Percentiles rank a stretch among this genome's conserved stretches.
These are phyloP conservation scores for Carcharodon carcharias DNA, from an alignment of 2,797 vertebrate species.

Conservation along the genomic window DNA sequence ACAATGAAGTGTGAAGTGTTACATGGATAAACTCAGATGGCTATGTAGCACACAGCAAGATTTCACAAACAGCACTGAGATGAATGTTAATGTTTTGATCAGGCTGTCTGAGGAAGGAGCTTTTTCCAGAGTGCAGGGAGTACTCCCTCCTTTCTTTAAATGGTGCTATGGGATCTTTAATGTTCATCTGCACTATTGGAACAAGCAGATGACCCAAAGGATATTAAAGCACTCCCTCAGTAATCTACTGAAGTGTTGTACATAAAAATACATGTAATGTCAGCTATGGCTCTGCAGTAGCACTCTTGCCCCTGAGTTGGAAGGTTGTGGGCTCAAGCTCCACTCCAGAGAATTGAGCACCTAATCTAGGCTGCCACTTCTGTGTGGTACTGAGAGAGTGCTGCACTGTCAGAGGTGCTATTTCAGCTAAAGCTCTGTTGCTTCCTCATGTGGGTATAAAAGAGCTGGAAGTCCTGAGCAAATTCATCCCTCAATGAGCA, in stretches of 20 bases:
- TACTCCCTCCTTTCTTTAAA: not conserved
- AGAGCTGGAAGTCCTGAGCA: not conserved
- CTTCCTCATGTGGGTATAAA: not conserved
- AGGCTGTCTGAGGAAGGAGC: not conserved
- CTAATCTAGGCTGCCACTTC: not conserved
- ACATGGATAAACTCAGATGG: no score
- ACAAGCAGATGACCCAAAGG: not conserved
- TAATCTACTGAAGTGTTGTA: not conserved
- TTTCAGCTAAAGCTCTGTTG: not conserved
- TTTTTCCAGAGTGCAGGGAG: not conserved
- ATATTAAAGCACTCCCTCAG: not conserved
- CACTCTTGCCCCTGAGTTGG: not conserved
- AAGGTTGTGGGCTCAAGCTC: not conserved
- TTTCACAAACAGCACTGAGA: not conserved
- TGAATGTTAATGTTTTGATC: no score
- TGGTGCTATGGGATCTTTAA: not conserved
- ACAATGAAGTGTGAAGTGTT: not conserved
- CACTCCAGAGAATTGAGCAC: not conserved
- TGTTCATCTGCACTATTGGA: not conserved
- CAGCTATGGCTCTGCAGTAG: not conserved
- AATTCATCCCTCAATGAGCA: not conserved
- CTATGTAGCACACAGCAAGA: not conserved
- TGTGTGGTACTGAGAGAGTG: not conserved
- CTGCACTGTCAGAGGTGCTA: not conserved
- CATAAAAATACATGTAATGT: not conserved